A percentile compares a stretch with the other conserved stretches of the same genome.
These are phyloP conservation scores for Onthophagus taurus DNA, from an alignment of 1,140 invertebrate species.

Conservation along the genomic window DNA sequence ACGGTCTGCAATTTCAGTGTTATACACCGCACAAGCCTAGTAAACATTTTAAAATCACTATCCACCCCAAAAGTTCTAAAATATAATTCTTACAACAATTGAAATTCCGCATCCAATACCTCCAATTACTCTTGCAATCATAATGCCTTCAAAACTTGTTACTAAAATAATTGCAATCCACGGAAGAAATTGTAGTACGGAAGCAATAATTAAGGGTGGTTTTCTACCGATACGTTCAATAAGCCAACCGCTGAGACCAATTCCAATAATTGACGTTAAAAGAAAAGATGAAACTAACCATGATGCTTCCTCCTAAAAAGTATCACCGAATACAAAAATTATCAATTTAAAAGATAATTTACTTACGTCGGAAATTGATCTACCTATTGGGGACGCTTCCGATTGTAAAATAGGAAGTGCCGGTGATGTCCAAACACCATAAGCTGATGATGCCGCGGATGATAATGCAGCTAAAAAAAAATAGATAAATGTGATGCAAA, in stretches of 20 bases:
- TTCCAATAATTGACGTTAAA: neutral
- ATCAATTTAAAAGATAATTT: too few relatives aligned
- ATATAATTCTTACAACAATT: constrained; percentile 41
- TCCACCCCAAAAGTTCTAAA: neutral
- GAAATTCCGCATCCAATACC: constrained; percentile 45
- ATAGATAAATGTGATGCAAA: too few relatives aligned
- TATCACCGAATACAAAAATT: too few relatives aligned
- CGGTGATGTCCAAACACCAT: too few relatives aligned
- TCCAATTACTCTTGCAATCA: constrained; percentile 40
- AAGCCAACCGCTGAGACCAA: neutral
- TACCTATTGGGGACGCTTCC: too few relatives aligned
- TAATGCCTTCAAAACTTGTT: constrained; percentile 24
- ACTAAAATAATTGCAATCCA: constrained; percentile 41
- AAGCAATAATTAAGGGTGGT: constrained; percentile 35
- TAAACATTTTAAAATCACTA: constrained; percentile 5
- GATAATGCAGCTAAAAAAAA: too few relatives aligned
- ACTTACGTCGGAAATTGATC: too few relatives aligned
- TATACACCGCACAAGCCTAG: constrained; percentile 4
- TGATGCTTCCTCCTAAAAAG: constrained; percentile 2
- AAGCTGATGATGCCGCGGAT: too few relatives aligned
- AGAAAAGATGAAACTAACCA: constrained; percentile 3
- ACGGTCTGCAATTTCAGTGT: constrained; percentile 47
- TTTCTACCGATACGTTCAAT: constrained; percentile 50
- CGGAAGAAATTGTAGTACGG: constrained; percentile 41
- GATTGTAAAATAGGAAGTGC: too few relatives aligned